phyloP scores from a whole-genome alignment of 1,140 invertebrate species.

The Thalassaphorura encarpata region DNA sequence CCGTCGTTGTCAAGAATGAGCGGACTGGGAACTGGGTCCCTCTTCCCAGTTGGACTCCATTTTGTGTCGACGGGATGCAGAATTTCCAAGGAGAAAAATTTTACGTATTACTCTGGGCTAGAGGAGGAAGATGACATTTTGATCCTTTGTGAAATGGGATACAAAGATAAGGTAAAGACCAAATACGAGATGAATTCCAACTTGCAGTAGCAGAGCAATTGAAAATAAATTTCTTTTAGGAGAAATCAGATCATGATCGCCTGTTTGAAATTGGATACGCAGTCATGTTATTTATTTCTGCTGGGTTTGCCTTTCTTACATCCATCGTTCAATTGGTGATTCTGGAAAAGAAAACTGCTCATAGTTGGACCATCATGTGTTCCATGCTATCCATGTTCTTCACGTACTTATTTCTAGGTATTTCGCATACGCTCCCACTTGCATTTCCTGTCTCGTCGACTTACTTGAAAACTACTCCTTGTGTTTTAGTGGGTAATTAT shows the following conservation, averaged over 20 bases:
- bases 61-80: background rate
- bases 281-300: background rate
- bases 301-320: background rate
- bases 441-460: background rate
- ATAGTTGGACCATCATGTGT: background rate
- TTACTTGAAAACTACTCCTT: background rate
- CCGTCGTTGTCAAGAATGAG: background rate
- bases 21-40: background rate
- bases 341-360: background rate
- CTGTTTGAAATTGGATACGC: background rate
- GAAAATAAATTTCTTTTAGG: too few relatives aligned
- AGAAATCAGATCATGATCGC: background rate
- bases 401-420: background rate
- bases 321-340: background rate
- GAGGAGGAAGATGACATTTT: background rate
- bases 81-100: background rate
- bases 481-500: background rate
- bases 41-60: background rate
- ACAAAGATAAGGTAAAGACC: background rate
- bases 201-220: too few relatives aligned
- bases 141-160: too few relatives aligned
- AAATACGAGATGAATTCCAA: background rate
- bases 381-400: background rate
- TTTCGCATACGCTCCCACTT: background rate
- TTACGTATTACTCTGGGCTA: too few relatives aligned